These are phyloP conservation scores for Microcebus lehilahytsara DNA, from an alignment of 2,113 vertebrate species.

Conservation along the genomic window DNA sequence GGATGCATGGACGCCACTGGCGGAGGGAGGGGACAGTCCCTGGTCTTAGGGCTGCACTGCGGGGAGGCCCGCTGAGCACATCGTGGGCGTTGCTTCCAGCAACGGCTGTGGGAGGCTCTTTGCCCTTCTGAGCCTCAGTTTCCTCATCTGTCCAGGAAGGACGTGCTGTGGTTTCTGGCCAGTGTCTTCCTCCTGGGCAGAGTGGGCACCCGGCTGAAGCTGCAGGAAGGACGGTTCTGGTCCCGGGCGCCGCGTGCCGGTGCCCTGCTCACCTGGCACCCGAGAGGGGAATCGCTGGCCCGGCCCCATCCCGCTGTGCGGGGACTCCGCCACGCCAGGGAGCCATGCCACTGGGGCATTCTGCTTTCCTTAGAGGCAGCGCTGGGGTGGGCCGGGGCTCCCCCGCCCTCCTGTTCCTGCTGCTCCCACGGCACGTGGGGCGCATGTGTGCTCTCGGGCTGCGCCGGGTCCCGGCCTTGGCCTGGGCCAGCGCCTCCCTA, in stretches of 20 bases:
- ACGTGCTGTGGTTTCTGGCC: fast-evolving
- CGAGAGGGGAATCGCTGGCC: not conserved
- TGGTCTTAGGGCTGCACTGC: fast-evolving
- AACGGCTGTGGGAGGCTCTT: not conserved
- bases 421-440: fast-evolving
- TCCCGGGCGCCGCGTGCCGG: not conserved
- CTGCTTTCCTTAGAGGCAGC: not conserved
- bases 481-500: not conserved
- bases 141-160: not conserved
- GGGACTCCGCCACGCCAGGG: not conserved
- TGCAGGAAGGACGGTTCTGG: fast-evolving
- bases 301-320: not conserved
- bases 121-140: not conserved
- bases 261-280: not conserved
- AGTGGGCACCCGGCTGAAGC: fast-evolving
- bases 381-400: not conserved
- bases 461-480: not conserved
- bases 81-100: fast-evolving
- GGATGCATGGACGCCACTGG: not conserved
- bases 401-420: fast-evolving
- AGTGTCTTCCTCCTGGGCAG: not conserved
- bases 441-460: fast-evolving
- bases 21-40: not conserved
- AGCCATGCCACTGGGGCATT: not conserved
- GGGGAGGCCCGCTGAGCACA: not conserved